A percentile compares a stretch with the other conserved stretches of the same genome.
phyloP scores from a whole-genome alignment of 2,888 invertebrate species.

The Bombyx huttoni region DNA sequence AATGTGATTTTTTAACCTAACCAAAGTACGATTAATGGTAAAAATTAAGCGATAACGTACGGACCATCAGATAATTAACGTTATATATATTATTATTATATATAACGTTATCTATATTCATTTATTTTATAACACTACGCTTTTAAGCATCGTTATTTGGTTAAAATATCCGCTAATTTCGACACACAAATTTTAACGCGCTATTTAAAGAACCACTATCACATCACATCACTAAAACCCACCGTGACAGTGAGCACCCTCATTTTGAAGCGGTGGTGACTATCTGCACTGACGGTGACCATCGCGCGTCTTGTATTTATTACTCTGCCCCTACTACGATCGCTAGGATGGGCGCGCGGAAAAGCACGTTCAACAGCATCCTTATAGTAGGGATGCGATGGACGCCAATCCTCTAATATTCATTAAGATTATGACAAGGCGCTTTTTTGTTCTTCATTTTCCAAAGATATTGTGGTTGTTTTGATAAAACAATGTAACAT shows the following conservation, averaged over 20 bases:
- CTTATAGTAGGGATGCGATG: not conserved
- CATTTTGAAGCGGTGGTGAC: constrained; percentile 42
- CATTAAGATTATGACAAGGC: not conserved
- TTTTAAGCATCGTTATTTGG: not conserved
- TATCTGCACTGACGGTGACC: constrained; percentile 37
- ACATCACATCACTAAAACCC: constrained; percentile 35
- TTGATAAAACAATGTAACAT: no score
- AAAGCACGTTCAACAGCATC: not conserved
- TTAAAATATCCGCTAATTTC: not conserved
- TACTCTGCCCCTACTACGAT: constrained; percentile 33
- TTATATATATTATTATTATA: no score
- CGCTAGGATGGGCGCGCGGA: not conserved
- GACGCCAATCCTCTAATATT: not conserved
- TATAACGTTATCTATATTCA: no score
- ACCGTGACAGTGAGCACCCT: constrained; percentile 56
- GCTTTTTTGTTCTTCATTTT: no score
- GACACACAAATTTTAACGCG: not conserved
- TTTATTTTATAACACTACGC: no score
- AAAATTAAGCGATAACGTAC: no score
- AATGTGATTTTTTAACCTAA: no score
- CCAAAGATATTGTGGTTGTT: no score
- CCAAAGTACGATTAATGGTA: no score
- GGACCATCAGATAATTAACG: no score
- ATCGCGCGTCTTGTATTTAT: constrained; percentile 38
- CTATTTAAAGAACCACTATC: constrained; percentile 7